Base-by-base conservation (phyloP, 1,140 invertebrate genomes). In the Augochlora pura region DNA sequence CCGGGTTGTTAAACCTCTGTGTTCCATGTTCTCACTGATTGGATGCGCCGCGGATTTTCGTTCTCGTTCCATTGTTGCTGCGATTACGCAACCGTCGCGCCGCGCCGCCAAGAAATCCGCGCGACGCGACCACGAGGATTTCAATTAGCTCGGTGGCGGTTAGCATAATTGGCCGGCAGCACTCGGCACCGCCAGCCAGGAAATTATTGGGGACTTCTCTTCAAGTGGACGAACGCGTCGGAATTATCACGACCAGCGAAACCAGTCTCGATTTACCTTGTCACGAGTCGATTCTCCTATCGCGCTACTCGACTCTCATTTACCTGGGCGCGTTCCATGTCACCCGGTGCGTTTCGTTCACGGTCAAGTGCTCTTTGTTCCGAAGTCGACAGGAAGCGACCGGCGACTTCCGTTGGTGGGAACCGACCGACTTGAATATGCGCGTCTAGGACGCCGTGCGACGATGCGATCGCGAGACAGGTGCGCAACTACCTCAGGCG, bases 91-190 rank as follows among this genome's bases (percentile, higher is more conserved):
- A 87, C 23, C 62, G 23, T 32, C 27, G 16, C 39, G 32, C 46
- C 16, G 38, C 38, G 60, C 5, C 60, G n/a, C 65, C 74, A 77
- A 77, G 81, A 82, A 84, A 82, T 60, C 68, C 63, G 32, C 21
- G 49, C 70, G 74, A 65, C 38, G 57, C 60, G 60, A 46, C 52
- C 49, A 68, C 32, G 71, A 54, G 21, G 72, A 85, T 82, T 79
- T 87, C 80, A 85, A 87, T 81, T 80, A 85, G 46, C 54, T 27
- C 49, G 5, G 59, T 66, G 32, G 49, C 60, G 70, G 79, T 85
- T 84, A 66, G 68, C 42, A 78, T 81, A 85, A 84, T 82, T 82
- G 82, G 18, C 74, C 32, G 65, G 38, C 27, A 23, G 63, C 54
- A 5, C 63, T 46, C 42, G 42, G 32, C 57, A 65, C 64, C 63